Conservation (phyloP, 2,113 vertebrate genomes). For the Terrapene triunguis region DNA sequence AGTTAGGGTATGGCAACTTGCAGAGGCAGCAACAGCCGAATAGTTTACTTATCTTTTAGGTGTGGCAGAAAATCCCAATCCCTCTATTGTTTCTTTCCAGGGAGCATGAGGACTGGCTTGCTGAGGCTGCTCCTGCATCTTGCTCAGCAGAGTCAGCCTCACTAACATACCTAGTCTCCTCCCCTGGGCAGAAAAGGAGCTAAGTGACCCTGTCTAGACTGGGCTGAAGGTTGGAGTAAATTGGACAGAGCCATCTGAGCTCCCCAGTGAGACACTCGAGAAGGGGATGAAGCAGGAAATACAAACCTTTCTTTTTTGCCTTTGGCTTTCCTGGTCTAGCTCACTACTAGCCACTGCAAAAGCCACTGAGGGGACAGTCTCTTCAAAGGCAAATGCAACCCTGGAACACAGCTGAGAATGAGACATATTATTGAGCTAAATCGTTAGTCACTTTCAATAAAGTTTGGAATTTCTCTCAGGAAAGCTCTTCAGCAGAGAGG, state of each 20-base stretch:
- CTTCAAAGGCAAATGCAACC: neutral
- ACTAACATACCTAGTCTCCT: neutral
- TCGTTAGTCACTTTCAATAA: neutral
- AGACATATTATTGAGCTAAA: neutral
- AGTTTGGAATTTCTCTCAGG: neutral
- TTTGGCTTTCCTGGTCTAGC: neutral
- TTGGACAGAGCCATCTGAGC: neutral
- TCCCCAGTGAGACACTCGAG: neutral
- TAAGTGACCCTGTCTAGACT: neutral
- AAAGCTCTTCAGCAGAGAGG: neutral
- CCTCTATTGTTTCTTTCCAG: neutral
- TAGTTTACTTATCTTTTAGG: too few species aligned
- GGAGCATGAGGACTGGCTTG: neutral
- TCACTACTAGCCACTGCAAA: neutral
- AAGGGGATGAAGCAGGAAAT: neutral
- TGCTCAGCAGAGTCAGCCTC: neutral
- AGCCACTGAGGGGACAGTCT: neutral
- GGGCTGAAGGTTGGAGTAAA: neutral
- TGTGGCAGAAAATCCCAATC: neutral
- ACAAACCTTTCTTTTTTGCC: neutral
- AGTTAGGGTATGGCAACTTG: too few species aligned
- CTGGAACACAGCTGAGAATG: neutral
- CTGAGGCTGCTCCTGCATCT: neutral
- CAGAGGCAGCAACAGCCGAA: too few species aligned
- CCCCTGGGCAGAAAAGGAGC: too few species aligned